These are phyloP conservation scores for Pardalotus punctatus DNA, from an alignment of 2,113 vertebrate genomes.

Conservation along the genomic window DNA sequence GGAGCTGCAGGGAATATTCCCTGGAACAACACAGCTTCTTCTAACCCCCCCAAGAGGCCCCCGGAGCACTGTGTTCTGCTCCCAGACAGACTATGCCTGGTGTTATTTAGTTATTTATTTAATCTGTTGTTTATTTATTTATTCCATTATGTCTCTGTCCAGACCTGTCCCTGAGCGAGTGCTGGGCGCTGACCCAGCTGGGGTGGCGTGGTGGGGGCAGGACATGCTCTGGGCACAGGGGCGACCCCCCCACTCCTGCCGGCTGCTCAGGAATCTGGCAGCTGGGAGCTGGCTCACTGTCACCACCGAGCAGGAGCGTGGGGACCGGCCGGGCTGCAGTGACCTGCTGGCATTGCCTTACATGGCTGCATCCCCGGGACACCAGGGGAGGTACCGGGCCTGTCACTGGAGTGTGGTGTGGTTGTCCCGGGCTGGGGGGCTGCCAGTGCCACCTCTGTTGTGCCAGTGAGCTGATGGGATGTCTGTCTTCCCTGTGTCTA, in stretches of 20 bases:
- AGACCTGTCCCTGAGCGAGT: rapidly evolving
- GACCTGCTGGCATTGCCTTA: neutral
- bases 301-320: rapidly evolving
- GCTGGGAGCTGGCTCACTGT: neutral
- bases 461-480: neutral
- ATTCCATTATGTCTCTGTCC: rapidly evolving
- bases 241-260: neutral
- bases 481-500: neutral
- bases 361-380: neutral
- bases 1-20: neutral
- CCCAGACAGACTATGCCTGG: rapidly evolving
- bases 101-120: rapidly evolving
- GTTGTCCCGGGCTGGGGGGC: neutral
- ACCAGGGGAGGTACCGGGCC: rapidly evolving
- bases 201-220: rapidly evolving
- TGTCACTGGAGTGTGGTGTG: neutral
- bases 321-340: rapidly evolving
- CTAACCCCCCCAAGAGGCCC: rapidly evolving
- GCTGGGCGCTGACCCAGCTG: neutral
- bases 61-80: rapidly evolving
- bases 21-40: neutral
- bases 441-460: neutral
- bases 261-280: neutral
- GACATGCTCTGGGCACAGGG: neutral
- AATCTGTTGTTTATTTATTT: neutral